Conservation (phyloP, 35 echinoderm and acorn worm species). For the Apostichopus californicus region DNA sequence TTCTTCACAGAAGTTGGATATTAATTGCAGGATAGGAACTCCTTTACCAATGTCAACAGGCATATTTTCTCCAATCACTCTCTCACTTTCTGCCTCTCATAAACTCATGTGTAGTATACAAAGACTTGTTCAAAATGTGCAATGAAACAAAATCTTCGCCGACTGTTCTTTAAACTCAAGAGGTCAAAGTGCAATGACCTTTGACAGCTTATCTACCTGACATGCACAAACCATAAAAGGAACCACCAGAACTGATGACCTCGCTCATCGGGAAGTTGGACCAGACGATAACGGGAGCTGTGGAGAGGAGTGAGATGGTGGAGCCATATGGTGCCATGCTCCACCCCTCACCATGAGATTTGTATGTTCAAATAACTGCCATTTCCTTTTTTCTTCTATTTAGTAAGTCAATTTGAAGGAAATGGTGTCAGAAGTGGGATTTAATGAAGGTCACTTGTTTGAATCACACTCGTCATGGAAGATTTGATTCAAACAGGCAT, state of each 20-base stretch:
- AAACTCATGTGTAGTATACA: too few species aligned
- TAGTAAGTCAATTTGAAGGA: neutral
- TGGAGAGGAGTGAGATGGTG: slow-evolving; percentile 15
- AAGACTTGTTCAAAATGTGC: too few species aligned
- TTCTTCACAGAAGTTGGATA: too few species aligned
- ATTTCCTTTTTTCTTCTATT: too few species aligned
- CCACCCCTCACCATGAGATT: neutral
- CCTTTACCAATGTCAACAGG: too few species aligned
- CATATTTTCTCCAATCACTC: too few species aligned
- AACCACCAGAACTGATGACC: neutral
- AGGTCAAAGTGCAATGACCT: slow-evolving; percentile 49
- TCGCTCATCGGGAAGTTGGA: neutral
- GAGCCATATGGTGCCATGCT: slow-evolving; percentile 10
- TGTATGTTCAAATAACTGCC: neutral
- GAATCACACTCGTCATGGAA: too few species aligned
- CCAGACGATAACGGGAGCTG: neutral
- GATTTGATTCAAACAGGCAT: too few species aligned
- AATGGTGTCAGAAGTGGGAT: neutral
- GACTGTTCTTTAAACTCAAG: neutral
- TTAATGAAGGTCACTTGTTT: too few species aligned
- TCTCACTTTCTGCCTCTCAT: too few species aligned
- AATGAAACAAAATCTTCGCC: too few species aligned
- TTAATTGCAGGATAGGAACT: too few species aligned
- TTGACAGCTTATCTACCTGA: neutral
- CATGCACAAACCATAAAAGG: neutral